These are phyloP conservation scores for Caerostris darwini DNA, from an alignment of 1,140 invertebrate genomes.

Conservation along the genomic window DNA sequence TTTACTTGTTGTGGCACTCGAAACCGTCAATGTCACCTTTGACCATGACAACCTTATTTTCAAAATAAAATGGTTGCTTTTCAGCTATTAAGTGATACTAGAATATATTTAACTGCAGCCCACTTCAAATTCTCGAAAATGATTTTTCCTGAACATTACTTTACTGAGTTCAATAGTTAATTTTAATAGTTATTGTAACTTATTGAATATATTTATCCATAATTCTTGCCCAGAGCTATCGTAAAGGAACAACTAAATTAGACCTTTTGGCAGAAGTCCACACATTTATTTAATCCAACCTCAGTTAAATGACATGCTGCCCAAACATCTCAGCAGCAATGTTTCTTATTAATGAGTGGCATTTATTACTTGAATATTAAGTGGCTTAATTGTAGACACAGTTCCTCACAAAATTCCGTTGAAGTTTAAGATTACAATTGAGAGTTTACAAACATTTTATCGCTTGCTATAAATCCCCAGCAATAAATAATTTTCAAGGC, in stretches of 20 bases:
- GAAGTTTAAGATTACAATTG: constrained; percentile 7
- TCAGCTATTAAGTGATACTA: too few relatives aligned
- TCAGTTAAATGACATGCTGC: background rate
- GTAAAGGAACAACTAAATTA: constrained; percentile 4
- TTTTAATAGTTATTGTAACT: background rate
- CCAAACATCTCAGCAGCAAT: background rate
- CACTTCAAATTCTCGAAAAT: background rate
- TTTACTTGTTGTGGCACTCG: too few relatives aligned
- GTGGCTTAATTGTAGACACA: background rate
- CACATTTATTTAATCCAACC: background rate
- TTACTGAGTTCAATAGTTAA: background rate
- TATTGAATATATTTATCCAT: background rate
- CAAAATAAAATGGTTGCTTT: too few relatives aligned
- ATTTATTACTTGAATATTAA: background rate
- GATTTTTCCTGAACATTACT: background rate
- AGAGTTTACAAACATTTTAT: constrained; percentile 31
- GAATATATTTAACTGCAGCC: background rate
- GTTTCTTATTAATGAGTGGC: background rate
- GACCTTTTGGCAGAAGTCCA: background rate
- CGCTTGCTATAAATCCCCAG: background rate
- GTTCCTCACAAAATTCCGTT: background rate
- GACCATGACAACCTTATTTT: too few relatives aligned
- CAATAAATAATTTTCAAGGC: background rate
- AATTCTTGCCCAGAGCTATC: background rate
- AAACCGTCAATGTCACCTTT: too few relatives aligned